A percentile compares a stretch with the other conserved stretches of the same genome.
These are phyloP conservation scores for Dendrolimus houi DNA, from an alignment of 2,888 invertebrate species.

Conservation along the genomic window DNA sequence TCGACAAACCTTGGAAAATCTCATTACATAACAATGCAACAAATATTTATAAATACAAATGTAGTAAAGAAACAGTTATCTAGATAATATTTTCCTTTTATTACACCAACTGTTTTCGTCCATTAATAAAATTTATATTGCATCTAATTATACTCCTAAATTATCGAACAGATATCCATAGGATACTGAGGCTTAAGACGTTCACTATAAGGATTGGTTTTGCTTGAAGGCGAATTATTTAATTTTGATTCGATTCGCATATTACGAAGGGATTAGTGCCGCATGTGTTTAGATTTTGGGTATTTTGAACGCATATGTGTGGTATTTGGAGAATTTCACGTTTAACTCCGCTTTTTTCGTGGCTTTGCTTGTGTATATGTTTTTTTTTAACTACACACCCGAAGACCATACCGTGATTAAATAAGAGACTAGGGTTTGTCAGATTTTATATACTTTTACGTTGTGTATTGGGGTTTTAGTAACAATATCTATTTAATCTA, in stretches of 20 bases:
- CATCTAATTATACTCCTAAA: conserved; percentile 36
- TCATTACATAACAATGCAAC: not conserved
- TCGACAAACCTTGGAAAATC: too few species aligned
- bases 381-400: too few species aligned
- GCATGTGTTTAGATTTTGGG: conserved; percentile 39
- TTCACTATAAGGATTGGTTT: conserved; percentile 18
- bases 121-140: conserved; percentile 39
- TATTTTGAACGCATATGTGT: conserved; percentile 3
- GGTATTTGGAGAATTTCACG: not conserved
- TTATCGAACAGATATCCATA: conserved; percentile 9
- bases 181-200: conserved; percentile 11
- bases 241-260: conserved; percentile 36
- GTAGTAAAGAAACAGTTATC: conserved; percentile 1
- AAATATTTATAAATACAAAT: conserved; percentile 4
- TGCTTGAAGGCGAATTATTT: conserved; percentile 4
- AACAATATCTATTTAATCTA: too few species aligned
- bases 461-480: too few species aligned
- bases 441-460: too few species aligned
- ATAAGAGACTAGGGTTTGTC: too few species aligned
- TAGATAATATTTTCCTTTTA: conserved; percentile 32
- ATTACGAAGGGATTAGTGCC: conserved; percentile 25
- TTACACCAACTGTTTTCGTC: conserved; percentile 42
- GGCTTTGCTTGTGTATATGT: too few species aligned
- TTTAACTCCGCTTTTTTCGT: too few species aligned
- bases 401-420: too few species aligned